These are phyloP conservation scores for Cossypha caffra DNA, from an alignment of 2,797 vertebrate genomes.

Conservation along the genomic window DNA sequence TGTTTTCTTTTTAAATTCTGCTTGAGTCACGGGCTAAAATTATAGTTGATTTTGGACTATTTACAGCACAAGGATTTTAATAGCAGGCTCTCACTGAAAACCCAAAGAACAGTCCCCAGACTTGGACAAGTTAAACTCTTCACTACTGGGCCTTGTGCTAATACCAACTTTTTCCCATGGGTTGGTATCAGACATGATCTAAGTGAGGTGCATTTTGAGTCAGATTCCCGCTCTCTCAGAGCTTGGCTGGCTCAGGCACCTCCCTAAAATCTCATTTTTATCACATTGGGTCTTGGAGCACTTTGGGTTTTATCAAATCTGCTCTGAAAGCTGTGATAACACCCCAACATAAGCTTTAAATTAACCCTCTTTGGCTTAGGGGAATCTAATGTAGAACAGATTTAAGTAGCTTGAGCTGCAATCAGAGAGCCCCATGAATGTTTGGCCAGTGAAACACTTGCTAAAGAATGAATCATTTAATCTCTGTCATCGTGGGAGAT, in stretches of 20 bases:
- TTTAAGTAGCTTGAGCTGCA: conserved; percentile 15
- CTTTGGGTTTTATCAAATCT: not conserved
- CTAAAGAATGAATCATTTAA: conserved; percentile 16
- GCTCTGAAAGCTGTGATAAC: not conserved
- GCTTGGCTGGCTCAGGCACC: not conserved
- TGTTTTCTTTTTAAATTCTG: not conserved
- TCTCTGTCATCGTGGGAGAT: conserved; percentile 8
- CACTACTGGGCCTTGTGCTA: not conserved
- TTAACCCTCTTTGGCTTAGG: not conserved
- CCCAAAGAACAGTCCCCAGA: conserved; percentile 17
- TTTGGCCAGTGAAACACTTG: not conserved
- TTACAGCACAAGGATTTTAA: conserved; percentile 44
- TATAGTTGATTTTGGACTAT: conserved; percentile 35
- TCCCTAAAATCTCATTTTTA: not conserved
- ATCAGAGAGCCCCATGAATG: not conserved
- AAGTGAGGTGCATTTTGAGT: not conserved
- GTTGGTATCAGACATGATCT: conserved; percentile 31
- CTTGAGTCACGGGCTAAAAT: conserved; percentile 44
- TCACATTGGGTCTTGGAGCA: not conserved
- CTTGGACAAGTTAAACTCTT: conserved; percentile 1
- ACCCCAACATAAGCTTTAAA: not conserved
- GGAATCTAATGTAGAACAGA: conserved; percentile 7
- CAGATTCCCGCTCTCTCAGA: not conserved
- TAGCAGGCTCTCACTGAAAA: not conserved
- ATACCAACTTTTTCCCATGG: conserved; percentile 51